These are phyloP conservation scores for Cyrtonyx montezumae DNA, from an alignment of 2,113 vertebrate genomes.

Conservation along the genomic window DNA sequence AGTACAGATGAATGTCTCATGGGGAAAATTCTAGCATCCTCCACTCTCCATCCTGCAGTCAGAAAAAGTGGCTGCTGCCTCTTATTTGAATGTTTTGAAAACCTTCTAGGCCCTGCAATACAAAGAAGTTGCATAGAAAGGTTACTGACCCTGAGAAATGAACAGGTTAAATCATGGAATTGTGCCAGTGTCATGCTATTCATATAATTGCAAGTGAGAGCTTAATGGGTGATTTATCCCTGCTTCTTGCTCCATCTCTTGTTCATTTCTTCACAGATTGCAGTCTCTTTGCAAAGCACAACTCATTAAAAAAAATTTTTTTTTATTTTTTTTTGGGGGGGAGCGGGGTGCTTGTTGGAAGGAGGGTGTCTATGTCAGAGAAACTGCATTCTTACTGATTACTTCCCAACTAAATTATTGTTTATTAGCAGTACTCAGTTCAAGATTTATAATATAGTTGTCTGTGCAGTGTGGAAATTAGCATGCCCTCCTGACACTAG, in stretches of 20 bases:
- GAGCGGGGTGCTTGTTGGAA: no score
- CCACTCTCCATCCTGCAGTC: neutral
- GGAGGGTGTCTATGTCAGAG: neutral
- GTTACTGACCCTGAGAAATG: neutral
- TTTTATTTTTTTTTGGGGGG: neutral
- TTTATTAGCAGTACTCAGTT: neutral
- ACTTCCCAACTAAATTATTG: neutral
- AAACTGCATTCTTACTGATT: neutral
- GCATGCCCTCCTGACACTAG: neutral
- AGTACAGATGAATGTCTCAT: neutral
- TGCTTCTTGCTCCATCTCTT: constrained; percentile 44
- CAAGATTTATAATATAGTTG: neutral
- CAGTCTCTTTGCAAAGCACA: neutral
- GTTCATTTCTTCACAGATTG: neutral
- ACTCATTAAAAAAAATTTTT: neutral
- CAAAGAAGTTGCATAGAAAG: neutral
- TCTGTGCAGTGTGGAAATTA: neutral
- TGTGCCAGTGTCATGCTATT: neutral
- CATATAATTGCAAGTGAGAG: neutral
- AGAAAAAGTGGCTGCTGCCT: neutral
- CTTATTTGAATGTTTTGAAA: neutral
- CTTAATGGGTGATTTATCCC: neutral
- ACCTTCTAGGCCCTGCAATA: neutral
- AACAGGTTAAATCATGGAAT: neutral
- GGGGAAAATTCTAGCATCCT: neutral